Evolutionary conservation across 2,888 invertebrate genomes (phyloP).

Genomic region (Salticus scenicus): DNA sequence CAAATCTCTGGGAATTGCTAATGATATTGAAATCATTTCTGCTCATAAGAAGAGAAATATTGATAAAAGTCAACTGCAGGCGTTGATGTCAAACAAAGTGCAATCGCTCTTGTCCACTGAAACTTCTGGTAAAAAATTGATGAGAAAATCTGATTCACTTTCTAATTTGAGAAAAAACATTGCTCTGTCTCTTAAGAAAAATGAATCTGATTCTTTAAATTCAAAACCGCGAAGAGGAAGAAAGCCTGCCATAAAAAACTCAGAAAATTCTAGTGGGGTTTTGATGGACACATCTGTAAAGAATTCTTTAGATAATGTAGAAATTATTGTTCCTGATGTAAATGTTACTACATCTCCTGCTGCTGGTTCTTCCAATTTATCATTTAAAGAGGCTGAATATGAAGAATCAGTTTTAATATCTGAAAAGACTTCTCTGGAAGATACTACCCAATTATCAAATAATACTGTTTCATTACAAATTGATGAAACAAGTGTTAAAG

Average conservation of each 20-base stretch:
- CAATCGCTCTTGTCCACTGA: constrained; percentile 43
- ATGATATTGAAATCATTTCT: background rate
- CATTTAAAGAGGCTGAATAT: background rate
- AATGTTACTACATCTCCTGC: background rate
- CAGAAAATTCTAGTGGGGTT: background rate
- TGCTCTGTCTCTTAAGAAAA: constrained; percentile 42
- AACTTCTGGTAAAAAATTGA: background rate
- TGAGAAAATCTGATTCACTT: constrained; percentile 32
- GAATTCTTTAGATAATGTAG: background rate
- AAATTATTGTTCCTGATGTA: background rate
- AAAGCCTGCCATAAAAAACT: background rate
- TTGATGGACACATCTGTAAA: background rate
- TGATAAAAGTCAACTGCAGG: constrained; percentile 21
- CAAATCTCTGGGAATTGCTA: constrained; percentile 12
- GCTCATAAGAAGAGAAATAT: constrained; percentile 2
- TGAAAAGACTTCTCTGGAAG: background rate
- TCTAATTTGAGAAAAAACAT: constrained; percentile 55
- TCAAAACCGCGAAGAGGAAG: background rate
- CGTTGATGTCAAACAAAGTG: constrained; percentile 57
- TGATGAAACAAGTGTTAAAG: too few species aligned
- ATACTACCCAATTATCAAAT: background rate
- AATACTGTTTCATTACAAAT: too few species aligned
- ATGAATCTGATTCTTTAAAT: background rate
- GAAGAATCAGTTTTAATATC: background rate
- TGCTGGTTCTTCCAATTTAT: background rate